These are phyloP conservation scores for Atherix ibis DNA, from an alignment of 2,888 invertebrate species.

Conservation along the genomic window DNA sequence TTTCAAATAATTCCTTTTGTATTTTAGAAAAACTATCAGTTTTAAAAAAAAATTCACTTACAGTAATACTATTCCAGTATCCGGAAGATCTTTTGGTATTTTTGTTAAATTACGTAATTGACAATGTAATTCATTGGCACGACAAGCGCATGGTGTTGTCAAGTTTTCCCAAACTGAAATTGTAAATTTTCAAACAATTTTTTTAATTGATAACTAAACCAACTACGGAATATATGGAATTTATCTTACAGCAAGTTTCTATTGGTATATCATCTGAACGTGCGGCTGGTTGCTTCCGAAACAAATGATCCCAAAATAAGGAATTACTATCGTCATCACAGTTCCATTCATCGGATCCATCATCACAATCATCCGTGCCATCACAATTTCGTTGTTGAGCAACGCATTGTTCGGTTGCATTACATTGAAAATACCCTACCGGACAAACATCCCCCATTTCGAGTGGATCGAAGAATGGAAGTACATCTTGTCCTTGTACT, in stretches of 20 bases:
- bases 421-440: constrained; percentile 31
- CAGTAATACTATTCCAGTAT: constrained; percentile 27
- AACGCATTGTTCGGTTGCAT: constrained; percentile 31
- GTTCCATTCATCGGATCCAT: too few relatives aligned
- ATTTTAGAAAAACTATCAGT: too few relatives aligned
- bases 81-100: constrained; percentile 27
- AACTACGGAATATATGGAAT: not conserved
- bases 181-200: constrained; percentile 1
- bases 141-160: constrained; percentile 30
- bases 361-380: constrained; percentile 23
- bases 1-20: too few relatives aligned
- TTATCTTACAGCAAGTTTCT: constrained; percentile 31
- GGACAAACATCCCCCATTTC: too few relatives aligned
- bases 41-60: constrained; percentile 19
- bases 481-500: too few relatives aligned
- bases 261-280: constrained; percentile 32
- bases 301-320: constrained; percentile 35
- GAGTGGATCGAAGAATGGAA: too few relatives aligned
- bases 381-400: constrained; percentile 35
- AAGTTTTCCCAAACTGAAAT: constrained; percentile 21
- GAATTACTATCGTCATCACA: too few relatives aligned
- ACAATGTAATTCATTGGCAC: constrained; percentile 31
- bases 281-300: constrained; percentile 34
- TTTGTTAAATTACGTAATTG: constrained; percentile 27
- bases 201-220: not conserved